Conservation (phyloP, 2,113 vertebrate genomes). For the Hystrix cristata region DNA sequence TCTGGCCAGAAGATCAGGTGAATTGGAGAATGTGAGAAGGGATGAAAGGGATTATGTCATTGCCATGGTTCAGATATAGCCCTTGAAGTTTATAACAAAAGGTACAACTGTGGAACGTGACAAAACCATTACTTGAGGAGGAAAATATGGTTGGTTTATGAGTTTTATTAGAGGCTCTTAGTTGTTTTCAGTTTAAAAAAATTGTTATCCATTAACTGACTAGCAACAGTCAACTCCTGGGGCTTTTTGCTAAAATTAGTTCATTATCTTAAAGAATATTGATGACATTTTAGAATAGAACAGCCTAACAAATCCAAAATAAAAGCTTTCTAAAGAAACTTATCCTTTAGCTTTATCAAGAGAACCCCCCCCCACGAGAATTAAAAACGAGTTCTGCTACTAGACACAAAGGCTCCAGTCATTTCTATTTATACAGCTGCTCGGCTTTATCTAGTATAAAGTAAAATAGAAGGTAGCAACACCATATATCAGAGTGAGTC, state of each 20-base stretch:
- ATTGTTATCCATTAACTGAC: conserved; percentile 72
- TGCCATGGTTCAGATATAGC: not conserved
- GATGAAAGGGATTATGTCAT: conserved; percentile 59
- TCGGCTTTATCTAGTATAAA: conserved; percentile 46
- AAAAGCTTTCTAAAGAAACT: conserved; percentile 74
- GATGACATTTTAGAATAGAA: conserved; percentile 78
- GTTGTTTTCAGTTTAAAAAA: conserved; percentile 77
- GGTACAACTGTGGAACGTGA: conserved; percentile 14
- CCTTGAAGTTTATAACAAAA: conserved; percentile 44
- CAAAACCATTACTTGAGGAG: conserved; percentile 59
- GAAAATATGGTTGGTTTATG: conserved; percentile 61
- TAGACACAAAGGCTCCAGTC: conserved; percentile 62
- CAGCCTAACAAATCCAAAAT: conserved; percentile 71
- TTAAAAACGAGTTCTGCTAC: conserved; percentile 69
- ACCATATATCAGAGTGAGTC: not conserved
- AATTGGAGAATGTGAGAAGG: conserved; percentile 37
- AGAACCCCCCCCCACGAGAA: conserved; percentile 35
- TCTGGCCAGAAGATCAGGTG: conserved; percentile 37
- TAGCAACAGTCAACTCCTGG: conserved; percentile 72
- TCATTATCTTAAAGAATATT: conserved; percentile 80
- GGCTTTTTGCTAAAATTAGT: conserved; percentile 82
- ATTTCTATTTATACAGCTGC: conserved; percentile 74
- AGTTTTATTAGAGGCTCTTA: conserved; percentile 44
- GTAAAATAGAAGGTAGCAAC: conserved; percentile 42
- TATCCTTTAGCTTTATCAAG: conserved; percentile 74